Conservation (phyloP, 1,140 invertebrate genomes). For the Drosophila lacertosa region DNA sequence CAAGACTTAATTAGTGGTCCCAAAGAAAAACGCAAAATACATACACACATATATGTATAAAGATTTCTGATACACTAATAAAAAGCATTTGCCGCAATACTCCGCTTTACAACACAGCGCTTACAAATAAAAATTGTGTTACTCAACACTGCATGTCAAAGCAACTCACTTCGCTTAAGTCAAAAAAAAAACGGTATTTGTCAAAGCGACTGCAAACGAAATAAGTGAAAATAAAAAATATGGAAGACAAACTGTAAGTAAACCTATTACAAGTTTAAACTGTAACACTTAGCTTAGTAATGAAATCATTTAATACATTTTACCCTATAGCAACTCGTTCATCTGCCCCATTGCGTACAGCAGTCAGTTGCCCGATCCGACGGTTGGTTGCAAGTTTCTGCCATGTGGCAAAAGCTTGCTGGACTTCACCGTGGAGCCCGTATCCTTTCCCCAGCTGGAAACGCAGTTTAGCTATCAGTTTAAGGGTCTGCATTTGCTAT, state of each 20-base stretch:
- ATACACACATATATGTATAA: too few relatives aligned
- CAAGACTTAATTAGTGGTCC: too few relatives aligned
- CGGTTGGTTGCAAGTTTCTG: slow-evolving; percentile 37
- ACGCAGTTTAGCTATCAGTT: slow-evolving; percentile 4
- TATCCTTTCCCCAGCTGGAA: slow-evolving; percentile 29
- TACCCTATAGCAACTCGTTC: slow-evolving; percentile 29
- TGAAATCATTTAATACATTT: too few relatives aligned
- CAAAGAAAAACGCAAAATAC: too few relatives aligned
- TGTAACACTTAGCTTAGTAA: neutral
- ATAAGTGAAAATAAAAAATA: slow-evolving; percentile 4
- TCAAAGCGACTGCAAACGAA: slow-evolving; percentile 22
- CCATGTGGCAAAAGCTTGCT: slow-evolving; percentile 40
- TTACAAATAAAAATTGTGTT: slow-evolving; percentile 28
- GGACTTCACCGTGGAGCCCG: slow-evolving; percentile 31
- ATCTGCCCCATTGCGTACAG: slow-evolving; percentile 33
- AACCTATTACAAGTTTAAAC: too few relatives aligned
- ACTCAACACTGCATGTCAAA: neutral
- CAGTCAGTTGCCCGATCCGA: slow-evolving; percentile 35
- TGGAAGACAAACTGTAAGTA: slow-evolving; percentile 42
- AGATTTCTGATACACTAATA: too few relatives aligned
- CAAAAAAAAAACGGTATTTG: neutral
- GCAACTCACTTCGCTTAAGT: neutral
- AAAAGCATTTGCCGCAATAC: too few relatives aligned
- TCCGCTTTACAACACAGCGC: too few relatives aligned
- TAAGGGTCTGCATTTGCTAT: slow-evolving; percentile 43